Evolutionary conservation across 2,113 vertebrate species (phyloP), one percentile per base, ranked within the genome.

Genomic region (Vulpes lagopus): DNA sequence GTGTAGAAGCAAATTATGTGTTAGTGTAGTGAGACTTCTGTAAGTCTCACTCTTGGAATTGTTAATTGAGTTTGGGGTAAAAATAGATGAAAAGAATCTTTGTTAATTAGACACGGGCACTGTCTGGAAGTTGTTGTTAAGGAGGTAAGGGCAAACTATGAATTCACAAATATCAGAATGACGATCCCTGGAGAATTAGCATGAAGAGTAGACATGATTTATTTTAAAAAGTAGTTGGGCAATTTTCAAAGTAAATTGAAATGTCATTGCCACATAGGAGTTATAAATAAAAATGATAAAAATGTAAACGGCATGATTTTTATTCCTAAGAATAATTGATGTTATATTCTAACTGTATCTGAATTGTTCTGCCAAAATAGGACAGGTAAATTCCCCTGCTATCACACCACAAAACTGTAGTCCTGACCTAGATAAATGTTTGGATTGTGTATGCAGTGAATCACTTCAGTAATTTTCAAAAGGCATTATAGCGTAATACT

Each of bases 171-270:
- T 20, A 53, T 84, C 51, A 95, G 17, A 92, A 84, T 78, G 79
- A 94, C 80, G 19, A 14, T 91, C 81, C 22, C 32, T 91, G 9
- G 38, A 82, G 71, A 81, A 81, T 92, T 89, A 95, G 5, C 9
- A 69, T 57, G 30, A 69, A 3, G 23, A 57, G 1, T 98, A 99
- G 99, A 99, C 23, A 60, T 38, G 15, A 73, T 87, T 95, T 73
- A 84, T 69, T 96, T 96, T 83, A 2, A 67, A 91, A 91, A 90
- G 9, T 60, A 85, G 35, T 16, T 88, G 2, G 6, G 20, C 59
- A 97, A 7, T n/a, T 95, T 76, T 96, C 49, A 95, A 82, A 60
- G n/a, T 73, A 81, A 88, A 11, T 81, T 78, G 62, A 92, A 96
- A 90, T 92, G 11, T 19, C 10, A 78, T 11, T 80, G 38, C 27